Percentiles rank a stretch among this genome's conserved stretches.
Evolutionary conservation across 2,113 vertebrate genomes (phyloP).

Genomic region (Carassius gibelio): DNA sequence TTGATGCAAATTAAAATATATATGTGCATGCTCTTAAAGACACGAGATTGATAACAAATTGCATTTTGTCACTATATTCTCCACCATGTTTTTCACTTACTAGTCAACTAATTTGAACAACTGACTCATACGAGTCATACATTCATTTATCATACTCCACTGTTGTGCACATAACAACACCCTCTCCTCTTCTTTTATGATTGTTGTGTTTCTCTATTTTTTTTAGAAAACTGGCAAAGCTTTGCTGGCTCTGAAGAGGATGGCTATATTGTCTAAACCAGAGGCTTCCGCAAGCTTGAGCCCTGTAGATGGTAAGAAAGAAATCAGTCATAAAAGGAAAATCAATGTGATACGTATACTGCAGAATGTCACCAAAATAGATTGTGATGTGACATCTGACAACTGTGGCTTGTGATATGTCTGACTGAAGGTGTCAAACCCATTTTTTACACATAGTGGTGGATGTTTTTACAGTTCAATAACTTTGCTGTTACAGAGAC

Average conservation of each 20-base stretch:
- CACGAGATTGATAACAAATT: no score
- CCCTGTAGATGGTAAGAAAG: slow-evolving; percentile 64
- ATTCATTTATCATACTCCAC: not conserved
- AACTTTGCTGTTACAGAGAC: slow-evolving; percentile 51
- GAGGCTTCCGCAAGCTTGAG: slow-evolving; percentile 61
- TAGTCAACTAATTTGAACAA: not conserved
- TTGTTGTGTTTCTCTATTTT: not conserved
- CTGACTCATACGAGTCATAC: not conserved
- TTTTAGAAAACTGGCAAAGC: slow-evolving; percentile 87
- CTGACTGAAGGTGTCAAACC: not conserved
- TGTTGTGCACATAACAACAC: not conserved
- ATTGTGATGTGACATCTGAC: not conserved
- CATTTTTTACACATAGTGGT: not conserved
- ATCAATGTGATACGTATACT: not conserved
- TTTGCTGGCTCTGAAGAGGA: slow-evolving; percentile 82
- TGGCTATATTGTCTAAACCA: slow-evolving; percentile 76
- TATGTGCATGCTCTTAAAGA: no score
- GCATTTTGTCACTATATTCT: no score
- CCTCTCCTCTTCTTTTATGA: not conserved
- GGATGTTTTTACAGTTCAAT: not conserved
- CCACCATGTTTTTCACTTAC: no score
- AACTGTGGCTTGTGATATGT: not conserved
- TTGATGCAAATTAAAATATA: no score
- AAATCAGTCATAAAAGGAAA: not conserved
- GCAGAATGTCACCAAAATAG: not conserved